Evolutionary conservation across 2,888 invertebrate species (phyloP), one percentile per base, ranked within the genome.

Genomic region (Chaitophorus viminalis): DNA sequence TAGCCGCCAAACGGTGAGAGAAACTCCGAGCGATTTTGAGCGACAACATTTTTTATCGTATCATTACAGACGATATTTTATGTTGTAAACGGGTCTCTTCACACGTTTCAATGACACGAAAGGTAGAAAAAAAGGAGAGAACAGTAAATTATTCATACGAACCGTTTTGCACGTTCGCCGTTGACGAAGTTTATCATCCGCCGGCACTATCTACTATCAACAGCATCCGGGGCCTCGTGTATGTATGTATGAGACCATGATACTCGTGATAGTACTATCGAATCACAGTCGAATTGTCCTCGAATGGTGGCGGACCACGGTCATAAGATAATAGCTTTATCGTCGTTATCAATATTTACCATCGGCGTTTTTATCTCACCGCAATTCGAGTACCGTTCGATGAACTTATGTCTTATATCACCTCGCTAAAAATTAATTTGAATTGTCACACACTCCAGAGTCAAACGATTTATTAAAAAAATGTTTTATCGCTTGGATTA

Each of bases 21-120:
- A 76, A 46, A 5, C 6, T 5, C 0, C 31, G 25, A 21, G 25
- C 65, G n/a, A 52, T 17, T 68, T 33, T 68, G 18, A 60, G 46
- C 46, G 46, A 31, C 29, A 84, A 84, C 84, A 84, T 84, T 21
- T 84, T 21, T 65, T 54, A 33, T 1, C 25, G 8, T 25, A n/a
- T 14, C 11, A 46, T 46, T 14, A 3, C 11, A 8, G 5, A 39
- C 21, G 21, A 70, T 17, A 18, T 14, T 11, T 60, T 21, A 5
- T 21, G 1, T 21, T 54, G 25, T 3, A 65, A 9, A 65, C n/a
- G 8, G n/a, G 65, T 11, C 8, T 39, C 8, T 46, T 0, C 14
- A 14, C 14, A 14, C 46, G 14, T 46, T 46, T 11, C 8, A 11
- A 46, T 2, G 14, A 46, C 11, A 14, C 14, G 46, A 11, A 14